Evolutionary conservation across 2,113 vertebrate genomes (phyloP), one percentile per base, ranked within the genome.

Genomic region (Acrocephalus arundinaceus): DNA sequence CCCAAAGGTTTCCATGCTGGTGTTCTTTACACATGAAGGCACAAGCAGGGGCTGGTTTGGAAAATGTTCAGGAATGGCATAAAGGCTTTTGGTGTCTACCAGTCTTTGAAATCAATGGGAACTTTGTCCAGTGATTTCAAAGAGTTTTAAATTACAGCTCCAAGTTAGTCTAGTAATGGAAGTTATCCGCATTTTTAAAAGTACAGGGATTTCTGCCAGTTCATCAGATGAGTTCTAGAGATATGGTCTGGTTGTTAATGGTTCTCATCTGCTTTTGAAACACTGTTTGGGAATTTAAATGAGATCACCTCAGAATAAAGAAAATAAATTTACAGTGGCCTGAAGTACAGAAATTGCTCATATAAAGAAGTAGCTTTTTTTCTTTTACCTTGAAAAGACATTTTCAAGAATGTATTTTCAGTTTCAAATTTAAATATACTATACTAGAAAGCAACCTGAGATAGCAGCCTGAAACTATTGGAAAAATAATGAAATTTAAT

Each of bases 41-140:
- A 62, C 0, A 0, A 10, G 9, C 5, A 82, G 27, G 6, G 4
- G 2, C 6, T 88, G 15, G 25, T 88, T 54, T 43, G 19, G 5
- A 66, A 76, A 57, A 39, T 10, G 31, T 63, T 90, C n/a, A 19
- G 45, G 20, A 61, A 62, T 15, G 22, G 5, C 9, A 21, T 10
- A 39, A 7, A 39, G 21, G 16, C 3, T 17, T 61, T 66, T 49
- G 37, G 2, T 62, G 27, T 41, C 25, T 73, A 28, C 5, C 46
- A 55, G 24, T 39, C 65, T 67, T 70, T 51, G 19, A 71, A 90
- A 41, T 31, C 31, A 79, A 31, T 28, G 22, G 7, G 20, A 58
- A 6, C 10, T 77, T 81, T 74, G 31, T 49, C 15, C 37, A 25
- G 9, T 33, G 31, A 57, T 86, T 83, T 89, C 51, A 37, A 49